Conservation (phyloP, 2,797 vertebrate genomes). For the Sylvia borin region DNA sequence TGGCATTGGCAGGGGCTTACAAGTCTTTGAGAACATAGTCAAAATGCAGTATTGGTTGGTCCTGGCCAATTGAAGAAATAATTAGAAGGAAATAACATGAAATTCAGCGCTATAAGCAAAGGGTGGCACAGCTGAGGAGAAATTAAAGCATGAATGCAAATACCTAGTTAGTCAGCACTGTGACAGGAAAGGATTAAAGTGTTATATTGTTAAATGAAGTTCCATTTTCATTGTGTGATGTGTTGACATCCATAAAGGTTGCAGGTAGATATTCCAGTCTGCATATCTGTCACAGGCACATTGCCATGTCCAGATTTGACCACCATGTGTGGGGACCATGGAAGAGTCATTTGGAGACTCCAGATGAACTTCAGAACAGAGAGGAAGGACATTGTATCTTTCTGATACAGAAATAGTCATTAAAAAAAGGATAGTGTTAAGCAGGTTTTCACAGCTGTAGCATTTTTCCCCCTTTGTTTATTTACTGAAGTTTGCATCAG, state of each 20-base stretch:
- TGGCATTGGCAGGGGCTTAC: neutral
- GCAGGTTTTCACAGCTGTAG: neutral
- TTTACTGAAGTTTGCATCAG: neutral
- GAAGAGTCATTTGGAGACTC: rapidly evolving
- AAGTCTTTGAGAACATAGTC: neutral
- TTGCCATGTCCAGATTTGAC: neutral
- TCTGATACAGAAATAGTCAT: neutral
- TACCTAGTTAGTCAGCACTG: neutral
- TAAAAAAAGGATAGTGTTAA: neutral
- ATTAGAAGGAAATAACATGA: neutral
- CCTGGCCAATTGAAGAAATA: neutral
- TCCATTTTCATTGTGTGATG: neutral
- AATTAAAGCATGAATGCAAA: neutral
- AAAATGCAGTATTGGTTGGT: neutral
- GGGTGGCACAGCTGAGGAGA: neutral
- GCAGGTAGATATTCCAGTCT: neutral
- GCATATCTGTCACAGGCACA: rapidly evolving
- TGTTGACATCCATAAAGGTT: neutral
- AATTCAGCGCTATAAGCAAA: neutral
- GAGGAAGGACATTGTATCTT: neutral
- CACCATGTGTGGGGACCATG: neutral
- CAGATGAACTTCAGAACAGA: neutral
- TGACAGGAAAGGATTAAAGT: neutral
- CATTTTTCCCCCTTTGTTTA: neutral
- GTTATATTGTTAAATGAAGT: neutral